A percentile compares a stretch with the other conserved stretches of the same genome.
phyloP scores from a whole-genome alignment of 2,113 vertebrate genomes.

The Columba livia region DNA sequence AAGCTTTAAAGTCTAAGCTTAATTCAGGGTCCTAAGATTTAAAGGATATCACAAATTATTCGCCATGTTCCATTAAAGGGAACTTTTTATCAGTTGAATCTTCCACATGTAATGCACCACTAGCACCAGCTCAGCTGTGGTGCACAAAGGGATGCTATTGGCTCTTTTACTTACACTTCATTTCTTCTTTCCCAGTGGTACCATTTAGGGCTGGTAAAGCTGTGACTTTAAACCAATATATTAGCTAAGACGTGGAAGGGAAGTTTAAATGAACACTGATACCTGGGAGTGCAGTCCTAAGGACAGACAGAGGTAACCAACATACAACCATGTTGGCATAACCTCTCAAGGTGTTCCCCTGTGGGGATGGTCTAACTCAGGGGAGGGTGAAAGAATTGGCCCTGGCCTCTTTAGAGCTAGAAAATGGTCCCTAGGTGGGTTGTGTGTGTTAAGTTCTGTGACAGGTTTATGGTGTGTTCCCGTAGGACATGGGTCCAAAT shows the following conservation, averaged over 20 bases:
- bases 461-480: not conserved
- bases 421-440: not conserved
- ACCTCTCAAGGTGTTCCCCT: not conserved
- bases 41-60: conserved; percentile 1
- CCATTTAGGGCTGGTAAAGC: not conserved
- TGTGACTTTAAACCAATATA: not conserved
- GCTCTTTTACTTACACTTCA: not conserved
- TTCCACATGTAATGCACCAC: not conserved
- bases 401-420: not conserved
- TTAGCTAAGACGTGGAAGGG: not conserved
- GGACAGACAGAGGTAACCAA: not conserved
- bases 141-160: not conserved
- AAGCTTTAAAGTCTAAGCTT: not conserved
- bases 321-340: accelerated
- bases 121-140: not conserved
- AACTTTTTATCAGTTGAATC: not conserved
- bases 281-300: not conserved
- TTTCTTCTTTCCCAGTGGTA: not conserved
- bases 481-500: not conserved
- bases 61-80: not conserved
- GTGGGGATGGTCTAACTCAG: not conserved
- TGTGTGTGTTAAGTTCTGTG: not conserved
- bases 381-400: not conserved
- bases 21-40: not conserved
- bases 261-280: not conserved